Evolutionary conservation across 2,888 invertebrate genomes (phyloP), one percentile per base, ranked within the genome.

Genomic region (Nowickia ferox): DNA sequence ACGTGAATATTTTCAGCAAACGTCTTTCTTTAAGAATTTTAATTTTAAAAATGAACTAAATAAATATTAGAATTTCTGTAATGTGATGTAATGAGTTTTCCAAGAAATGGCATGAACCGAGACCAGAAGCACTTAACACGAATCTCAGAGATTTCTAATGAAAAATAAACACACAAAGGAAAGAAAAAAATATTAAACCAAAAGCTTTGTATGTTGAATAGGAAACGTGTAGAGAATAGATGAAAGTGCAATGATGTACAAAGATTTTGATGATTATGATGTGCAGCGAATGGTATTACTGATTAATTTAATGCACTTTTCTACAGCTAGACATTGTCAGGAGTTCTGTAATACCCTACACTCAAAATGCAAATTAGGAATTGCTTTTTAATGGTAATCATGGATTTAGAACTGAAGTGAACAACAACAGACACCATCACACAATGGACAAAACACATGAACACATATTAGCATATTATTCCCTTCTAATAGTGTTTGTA

Each of bases 71-170:
- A 75, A 46, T 63, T 68, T 66, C 9, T 74, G 51, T 69, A 71
- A 61, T 69, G 44, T 40, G 69, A 74, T 74, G 68, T 74, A 71
- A 74, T 76, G 78, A 78, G 53, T 69, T 69, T 74, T 63, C 78
- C 57, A 46, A 79, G 82, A 75, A 87, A 84, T 68, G 57, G 8
- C 74, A 59, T 61, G 40, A 69, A 79, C 38, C 42, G 77, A 59
- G 66, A 87, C 78, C 84, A 84, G 87, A 78, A 88, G 87, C 87
- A 79, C 84, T 87, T 87, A 86, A 82, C 55, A 72, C 79, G 84
- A 87, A 87, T 71, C 66, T 79, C 48, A 77, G 74, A 79, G 82
- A 87, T 77, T 87, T 87, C 85, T 80, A 22, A 74, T 65, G 82
- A 86, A 87, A 78, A 86, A 79, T 44, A 83, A 83, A 83, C 57